Conservation (phyloP, 2,113 vertebrate species). For the Colaptes auratus region DNA sequence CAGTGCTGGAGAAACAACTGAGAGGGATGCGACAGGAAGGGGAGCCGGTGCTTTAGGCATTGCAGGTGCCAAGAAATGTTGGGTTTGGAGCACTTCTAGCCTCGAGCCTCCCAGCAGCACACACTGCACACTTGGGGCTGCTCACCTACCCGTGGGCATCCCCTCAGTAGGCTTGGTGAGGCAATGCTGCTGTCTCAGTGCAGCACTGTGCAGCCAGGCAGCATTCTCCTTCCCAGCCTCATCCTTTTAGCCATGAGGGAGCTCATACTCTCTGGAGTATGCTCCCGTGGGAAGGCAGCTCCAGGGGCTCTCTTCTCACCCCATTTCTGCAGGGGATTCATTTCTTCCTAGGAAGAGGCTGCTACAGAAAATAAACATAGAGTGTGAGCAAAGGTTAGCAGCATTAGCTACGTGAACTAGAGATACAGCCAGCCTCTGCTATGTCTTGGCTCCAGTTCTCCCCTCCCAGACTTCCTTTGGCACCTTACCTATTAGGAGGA, state of each 20-base stretch:
- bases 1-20: accelerated
- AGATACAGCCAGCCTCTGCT: background rate
- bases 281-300: background rate
- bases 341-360: background rate
- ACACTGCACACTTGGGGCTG: accelerated
- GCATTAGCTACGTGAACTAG: background rate
- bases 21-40: background rate
- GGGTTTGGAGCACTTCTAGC: background rate
- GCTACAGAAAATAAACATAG: background rate
- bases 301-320: accelerated
- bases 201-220: accelerated
- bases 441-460: background rate
- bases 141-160: accelerated
- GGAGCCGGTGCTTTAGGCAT: background rate
- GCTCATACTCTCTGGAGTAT: background rate
- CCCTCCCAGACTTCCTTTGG: conserved; percentile 37
- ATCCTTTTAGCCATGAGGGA: accelerated
- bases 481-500: conserved; percentile 21
- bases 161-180: background rate
- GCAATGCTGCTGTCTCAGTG: accelerated
- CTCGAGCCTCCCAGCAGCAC: background rate
- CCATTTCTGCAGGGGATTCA: accelerated
- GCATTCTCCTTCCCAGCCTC: background rate
- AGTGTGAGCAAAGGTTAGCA: background rate
- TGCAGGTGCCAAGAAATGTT: accelerated